Base-by-base conservation (phyloP, 1,140 invertebrate genomes). In the Ridgeia piscesae region DNA sequence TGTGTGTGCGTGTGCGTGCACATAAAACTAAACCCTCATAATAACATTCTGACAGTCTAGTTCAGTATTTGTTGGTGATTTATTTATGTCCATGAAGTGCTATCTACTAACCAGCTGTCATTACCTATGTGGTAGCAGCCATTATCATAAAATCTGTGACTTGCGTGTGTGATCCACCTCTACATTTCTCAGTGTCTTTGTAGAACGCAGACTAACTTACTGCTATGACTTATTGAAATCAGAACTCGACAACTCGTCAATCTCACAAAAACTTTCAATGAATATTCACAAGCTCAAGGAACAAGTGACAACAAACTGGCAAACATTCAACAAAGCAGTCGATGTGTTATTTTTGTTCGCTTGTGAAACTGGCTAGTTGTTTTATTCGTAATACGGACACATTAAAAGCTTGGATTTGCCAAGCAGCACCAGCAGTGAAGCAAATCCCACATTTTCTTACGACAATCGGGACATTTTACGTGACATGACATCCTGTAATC, bases 311-410 rank as follows among this genome's bases (percentile, higher is more conserved):
- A 77, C 58, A 77, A 77, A 77, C 58, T 27, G 58, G 58, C 58
- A 77, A 77, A 77, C 58, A 77, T 77, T 77, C 58, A 77, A 77
- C 58, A 77, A 42, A 77, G 58, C 58, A 77, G 58, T 77, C 58
- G 17, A 21, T 77, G 58, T 27, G 58, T 77, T 77, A 77, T 21
- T 17, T 77, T 77, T 0, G 4, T 77, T 77, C 27, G 27, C 58
- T 77, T 77, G 58, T 77, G 58, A 77, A 77, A 77, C 58, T 77
- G 58, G 58, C 58, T 77, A 77, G 27, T 77, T 77, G 17, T 17
- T 77, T 77, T 77, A 77, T 77, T 77, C 27, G 17, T 77, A 77
- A 77, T 77, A 77, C 58, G 27, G 58, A 77, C 58, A 77, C 58
- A 77, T 77, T 77, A 77, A 77, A 77, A 77, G 58, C 58, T 31